Evolutionary conservation across 2,888 invertebrate genomes (phyloP), one percentile per base, ranked within the genome.

Genomic region (Eugnorisma glareosa): DNA sequence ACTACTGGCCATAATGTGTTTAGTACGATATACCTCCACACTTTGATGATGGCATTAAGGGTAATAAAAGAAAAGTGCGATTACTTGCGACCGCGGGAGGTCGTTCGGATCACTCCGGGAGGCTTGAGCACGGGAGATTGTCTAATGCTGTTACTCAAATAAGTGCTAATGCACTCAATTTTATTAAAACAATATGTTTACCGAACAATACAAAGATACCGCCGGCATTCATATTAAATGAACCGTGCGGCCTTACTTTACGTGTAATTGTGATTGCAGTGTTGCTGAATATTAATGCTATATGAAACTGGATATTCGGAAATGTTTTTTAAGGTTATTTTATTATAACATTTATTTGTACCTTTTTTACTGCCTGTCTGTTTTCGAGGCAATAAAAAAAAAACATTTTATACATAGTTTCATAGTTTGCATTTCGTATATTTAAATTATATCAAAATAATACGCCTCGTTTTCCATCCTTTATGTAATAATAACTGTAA

Each of bases 81-180:
- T 93, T 93, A 91, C 92, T 88, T 83, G 87, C 82, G 88, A 80
- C 94, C 83, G 83, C 91, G 83, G 94, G 94, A 88, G 92, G 91
- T 90, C 92, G 90, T 85, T 92, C 89, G 83, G 86, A 82, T 85
- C 92, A 84, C 93, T 83, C 84, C 93, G 89, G 93, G 93, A 89
- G 91, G 84, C 91, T 81, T 83, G 82, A 85, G 86, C 88, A 87
- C 90, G 88, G 93, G 92, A 92, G 90, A 93, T 93, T 92, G 92
- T 93, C 92, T 94, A 93, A 94, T 92, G 92, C 91, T 91, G 91
- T 93, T 92, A 94, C 92, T 92, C 89, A 91, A 92, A 93, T 92
- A 92, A 91, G 85, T 85, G 80, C 84, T 89, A 86, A 89, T 87
- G 89, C 84, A 88, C 83, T 79, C 81, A 81, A 82, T 89, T 89